phyloP scores from a whole-genome alignment of 2,888 invertebrate species.

The Xestia rhomboidea region DNA sequence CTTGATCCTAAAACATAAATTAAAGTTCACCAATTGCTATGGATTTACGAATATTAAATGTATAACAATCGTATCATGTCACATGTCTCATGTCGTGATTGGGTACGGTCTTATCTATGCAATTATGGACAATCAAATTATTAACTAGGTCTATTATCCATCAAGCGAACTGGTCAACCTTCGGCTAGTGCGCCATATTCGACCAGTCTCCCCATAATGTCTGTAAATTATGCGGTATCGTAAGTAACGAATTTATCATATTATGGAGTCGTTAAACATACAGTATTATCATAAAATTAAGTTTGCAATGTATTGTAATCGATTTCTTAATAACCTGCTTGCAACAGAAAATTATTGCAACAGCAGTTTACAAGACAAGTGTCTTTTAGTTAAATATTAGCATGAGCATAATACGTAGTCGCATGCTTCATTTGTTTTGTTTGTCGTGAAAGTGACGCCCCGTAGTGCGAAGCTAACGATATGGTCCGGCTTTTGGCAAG shows the following conservation, averaged over 20 bases:
- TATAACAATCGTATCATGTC: constrained; percentile 50
- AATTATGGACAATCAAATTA: constrained; percentile 57
- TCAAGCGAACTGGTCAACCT: constrained; percentile 64
- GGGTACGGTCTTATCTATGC: constrained; percentile 42
- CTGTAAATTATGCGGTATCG: constrained; percentile 23
- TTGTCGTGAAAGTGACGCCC: constrained; percentile 50
- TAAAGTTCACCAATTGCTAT: constrained; percentile 17
- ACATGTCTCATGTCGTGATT: constrained; percentile 53
- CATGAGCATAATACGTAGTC: background rate
- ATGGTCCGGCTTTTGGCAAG: constrained; percentile 16
- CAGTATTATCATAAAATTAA: constrained; percentile 51
- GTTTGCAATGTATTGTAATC: constrained; percentile 31
- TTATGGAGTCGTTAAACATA: constrained; percentile 25
- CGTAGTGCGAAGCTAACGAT: constrained; percentile 23
- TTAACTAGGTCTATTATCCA: constrained; percentile 54
- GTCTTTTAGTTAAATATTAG: constrained; percentile 9
- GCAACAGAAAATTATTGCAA: constrained; percentile 19
- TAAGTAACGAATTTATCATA: constrained; percentile 35
- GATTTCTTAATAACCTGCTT: constrained; percentile 47
- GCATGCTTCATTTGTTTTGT: constrained; percentile 37
- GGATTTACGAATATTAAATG: constrained; percentile 42
- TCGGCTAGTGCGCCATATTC: constrained; percentile 52
- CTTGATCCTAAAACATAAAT: constrained; percentile 92
- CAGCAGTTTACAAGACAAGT: background rate
- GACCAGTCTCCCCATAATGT: constrained; percentile 49